Percentiles rank a stretch among this genome's conserved stretches.
These are phyloP conservation scores for Indicator indicator DNA, from an alignment of 2,113 vertebrate genomes.

Conservation along the genomic window DNA sequence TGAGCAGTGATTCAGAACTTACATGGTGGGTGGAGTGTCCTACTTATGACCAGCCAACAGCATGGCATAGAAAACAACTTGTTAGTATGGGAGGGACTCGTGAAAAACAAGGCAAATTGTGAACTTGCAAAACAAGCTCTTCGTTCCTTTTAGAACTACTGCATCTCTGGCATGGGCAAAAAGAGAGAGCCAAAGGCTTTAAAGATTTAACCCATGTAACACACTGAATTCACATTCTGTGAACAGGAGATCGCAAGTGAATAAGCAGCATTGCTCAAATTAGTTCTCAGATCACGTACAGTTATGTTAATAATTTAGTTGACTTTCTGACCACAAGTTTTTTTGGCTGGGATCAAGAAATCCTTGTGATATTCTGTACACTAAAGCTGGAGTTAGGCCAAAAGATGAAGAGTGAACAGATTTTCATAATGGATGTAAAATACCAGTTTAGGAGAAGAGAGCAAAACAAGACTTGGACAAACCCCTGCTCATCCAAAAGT, in stretches of 20 bases:
- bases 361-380: background rate
- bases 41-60: conserved; percentile 13
- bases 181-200: background rate
- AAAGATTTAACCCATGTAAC: background rate
- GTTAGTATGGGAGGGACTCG: background rate
- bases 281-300: background rate
- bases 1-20: conserved; percentile 34
- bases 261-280: background rate
- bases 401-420: background rate
- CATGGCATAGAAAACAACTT: background rate
- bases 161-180: background rate
- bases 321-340: background rate
- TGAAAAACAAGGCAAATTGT: conserved; percentile 35
- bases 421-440: background rate
- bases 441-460: background rate
- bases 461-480: background rate
- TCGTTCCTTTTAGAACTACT: background rate
- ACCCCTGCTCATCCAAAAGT: background rate
- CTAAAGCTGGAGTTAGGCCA: background rate
- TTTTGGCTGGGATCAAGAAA: background rate
- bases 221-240: background rate
- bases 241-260: conserved; percentile 25
- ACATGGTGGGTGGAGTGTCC: background rate
- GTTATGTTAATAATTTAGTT: background rate
- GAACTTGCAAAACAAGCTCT: conserved; percentile 26